Evolutionary conservation across 1,140 invertebrate species (phyloP).

Genomic region (Sinonovacula constricta): DNA sequence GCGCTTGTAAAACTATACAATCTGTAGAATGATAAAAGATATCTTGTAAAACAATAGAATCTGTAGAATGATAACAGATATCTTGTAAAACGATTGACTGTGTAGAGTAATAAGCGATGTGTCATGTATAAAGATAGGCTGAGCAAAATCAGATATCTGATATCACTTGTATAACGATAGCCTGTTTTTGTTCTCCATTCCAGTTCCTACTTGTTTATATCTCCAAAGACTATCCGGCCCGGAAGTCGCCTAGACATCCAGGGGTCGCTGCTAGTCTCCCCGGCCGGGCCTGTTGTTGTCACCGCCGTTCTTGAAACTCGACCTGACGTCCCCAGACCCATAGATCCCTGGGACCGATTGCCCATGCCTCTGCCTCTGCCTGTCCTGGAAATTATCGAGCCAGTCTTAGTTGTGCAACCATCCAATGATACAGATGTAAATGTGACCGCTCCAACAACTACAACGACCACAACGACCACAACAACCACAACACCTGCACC

Average conservation of each 20-base stretch:
- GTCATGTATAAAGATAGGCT: too few species aligned
- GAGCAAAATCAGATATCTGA: too few species aligned
- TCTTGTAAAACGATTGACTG: too few species aligned
- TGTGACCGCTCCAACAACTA: constrained; percentile 18
- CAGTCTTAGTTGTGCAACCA: background rate
- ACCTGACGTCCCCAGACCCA: background rate
- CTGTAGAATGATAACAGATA: too few species aligned
- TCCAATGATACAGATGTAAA: background rate
- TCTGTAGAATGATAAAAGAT: too few species aligned
- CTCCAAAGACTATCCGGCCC: constrained; percentile 29
- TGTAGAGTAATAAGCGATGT: too few species aligned
- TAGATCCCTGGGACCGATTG: background rate
- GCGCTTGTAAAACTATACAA: too few species aligned
- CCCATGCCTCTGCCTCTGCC: background rate
- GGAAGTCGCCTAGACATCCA: constrained; percentile 32
- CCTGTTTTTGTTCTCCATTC: too few species aligned
- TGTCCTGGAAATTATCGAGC: background rate
- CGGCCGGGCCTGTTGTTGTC: constrained; percentile 9
- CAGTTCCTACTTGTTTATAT: constrained; percentile 37
- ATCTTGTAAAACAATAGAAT: too few species aligned
- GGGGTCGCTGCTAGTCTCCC: constrained; percentile 13
- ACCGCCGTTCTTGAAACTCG: constrained; percentile 11
- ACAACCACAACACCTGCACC: background rate
- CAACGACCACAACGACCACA: background rate
- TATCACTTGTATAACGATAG: too few species aligned